These are phyloP conservation scores for Odocoileus virginianus DNA, from an alignment of 2,113 vertebrate species.

Conservation along the genomic window DNA sequence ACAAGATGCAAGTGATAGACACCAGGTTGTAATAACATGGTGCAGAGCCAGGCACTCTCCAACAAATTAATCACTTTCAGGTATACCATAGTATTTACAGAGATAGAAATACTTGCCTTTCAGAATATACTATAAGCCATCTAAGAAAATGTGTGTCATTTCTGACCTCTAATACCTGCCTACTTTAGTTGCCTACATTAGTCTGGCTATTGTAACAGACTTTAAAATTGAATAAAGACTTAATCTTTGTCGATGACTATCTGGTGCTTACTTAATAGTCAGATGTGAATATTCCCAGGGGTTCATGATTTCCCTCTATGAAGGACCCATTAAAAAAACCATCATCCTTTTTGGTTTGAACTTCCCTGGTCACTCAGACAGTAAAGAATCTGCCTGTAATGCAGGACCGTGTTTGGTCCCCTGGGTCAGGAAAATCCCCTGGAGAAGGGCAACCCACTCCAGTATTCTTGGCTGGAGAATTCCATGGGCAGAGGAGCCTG, in stretches of 20 bases:
- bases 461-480: not conserved
- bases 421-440: not conserved
- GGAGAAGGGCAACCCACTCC: not conserved
- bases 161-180: not conserved
- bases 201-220: not conserved
- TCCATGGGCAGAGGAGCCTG: not conserved
- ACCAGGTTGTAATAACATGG: not conserved
- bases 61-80: not conserved
- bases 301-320: not conserved
- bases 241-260: not conserved
- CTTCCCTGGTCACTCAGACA: not conserved
- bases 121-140: not conserved
- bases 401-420: fast-evolving
- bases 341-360: not conserved
- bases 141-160: not conserved
- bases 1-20: not conserved
- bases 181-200: not conserved
- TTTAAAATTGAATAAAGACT: not conserved
- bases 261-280: not conserved
- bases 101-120: not conserved
- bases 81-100: not conserved
- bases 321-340: not conserved
- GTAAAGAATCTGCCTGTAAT: not conserved
- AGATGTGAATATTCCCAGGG: not conserved
- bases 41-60: not conserved